Percentiles rank a stretch among this genome's conserved stretches.
These are phyloP conservation scores for Dendrolimus punctatus DNA, from an alignment of 1,140 invertebrate genomes.

Conservation along the genomic window DNA sequence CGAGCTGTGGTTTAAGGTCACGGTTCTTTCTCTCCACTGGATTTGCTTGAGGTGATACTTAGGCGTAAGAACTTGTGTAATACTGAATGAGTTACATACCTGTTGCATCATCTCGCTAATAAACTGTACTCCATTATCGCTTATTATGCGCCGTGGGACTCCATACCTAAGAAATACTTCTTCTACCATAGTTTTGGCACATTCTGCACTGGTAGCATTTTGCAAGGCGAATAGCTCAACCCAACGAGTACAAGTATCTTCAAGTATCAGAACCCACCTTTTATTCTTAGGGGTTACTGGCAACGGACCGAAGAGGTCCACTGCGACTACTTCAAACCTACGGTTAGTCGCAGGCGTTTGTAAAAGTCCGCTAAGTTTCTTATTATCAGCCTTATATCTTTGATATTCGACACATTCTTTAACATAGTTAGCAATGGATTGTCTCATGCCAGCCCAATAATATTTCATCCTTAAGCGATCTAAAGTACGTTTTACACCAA, in stretches of 20 bases:
- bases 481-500: slow-evolving; percentile 13
- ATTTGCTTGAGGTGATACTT: slow-evolving; percentile 18
- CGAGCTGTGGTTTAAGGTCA: slow-evolving; percentile 7
- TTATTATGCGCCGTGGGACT: slow-evolving; percentile 23
- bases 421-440: slow-evolving; percentile 5
- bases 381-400: too few relatives aligned
- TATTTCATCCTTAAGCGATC: slow-evolving; percentile 6
- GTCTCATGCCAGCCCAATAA: slow-evolving; percentile 15
- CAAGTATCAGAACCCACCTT: slow-evolving; percentile 10
- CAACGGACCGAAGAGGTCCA: slow-evolving; percentile 13
- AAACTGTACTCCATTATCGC: slow-evolving; percentile 25
- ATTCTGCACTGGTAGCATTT: too few relatives aligned
- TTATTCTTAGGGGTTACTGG: neutral
- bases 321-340: neutral
- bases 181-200: too few relatives aligned
- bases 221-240: slow-evolving; percentile 2
- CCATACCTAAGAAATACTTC: slow-evolving; percentile 2
- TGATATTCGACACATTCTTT: too few relatives aligned
- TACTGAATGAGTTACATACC: slow-evolving; percentile 22
- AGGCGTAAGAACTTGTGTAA: slow-evolving; percentile 34
- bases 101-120: slow-evolving; percentile 35
- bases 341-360: too few relatives aligned
- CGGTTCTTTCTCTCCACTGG: slow-evolving; percentile 6
- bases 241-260: slow-evolving; percentile 9
- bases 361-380: too few relatives aligned